Percentiles rank a stretch among this genome's conserved stretches.
Conservation (phyloP, 2,888 invertebrate genomes). For the Trypoxylon attenuatum region DNA sequence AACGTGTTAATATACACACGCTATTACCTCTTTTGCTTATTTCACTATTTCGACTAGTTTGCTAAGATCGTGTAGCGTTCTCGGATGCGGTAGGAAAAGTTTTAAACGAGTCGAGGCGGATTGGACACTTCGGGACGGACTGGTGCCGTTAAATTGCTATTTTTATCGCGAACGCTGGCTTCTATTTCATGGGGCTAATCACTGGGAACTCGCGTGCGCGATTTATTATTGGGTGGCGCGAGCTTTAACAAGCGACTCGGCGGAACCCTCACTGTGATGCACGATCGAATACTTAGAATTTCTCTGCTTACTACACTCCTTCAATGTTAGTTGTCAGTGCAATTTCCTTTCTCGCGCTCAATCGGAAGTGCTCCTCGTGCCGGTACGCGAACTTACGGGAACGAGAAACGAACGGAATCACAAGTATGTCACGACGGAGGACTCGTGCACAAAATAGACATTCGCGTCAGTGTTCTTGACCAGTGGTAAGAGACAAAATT, state of each 20-base stretch:
- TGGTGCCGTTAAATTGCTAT: constrained; percentile 50
- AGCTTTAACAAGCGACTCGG: no score
- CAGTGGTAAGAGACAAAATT: constrained; percentile 1
- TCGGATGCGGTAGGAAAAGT: constrained; percentile 41
- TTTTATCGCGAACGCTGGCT: constrained; percentile 43
- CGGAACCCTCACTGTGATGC: no score
- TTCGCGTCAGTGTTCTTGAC: neutral
- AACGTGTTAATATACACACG: no score
- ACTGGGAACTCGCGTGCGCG: constrained; percentile 42
- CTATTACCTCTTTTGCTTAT: no score
- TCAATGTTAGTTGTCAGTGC: neutral
- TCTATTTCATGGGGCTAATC: constrained; percentile 44
- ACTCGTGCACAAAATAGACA: neutral
- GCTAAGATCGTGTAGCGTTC: neutral
- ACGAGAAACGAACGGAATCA: neutral
- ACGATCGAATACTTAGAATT: no score
- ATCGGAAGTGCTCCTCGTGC: neutral
- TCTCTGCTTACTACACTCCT: neutral
- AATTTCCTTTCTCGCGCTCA: constrained; percentile 3
- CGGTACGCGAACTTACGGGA: neutral
- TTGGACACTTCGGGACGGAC: constrained; percentile 43
- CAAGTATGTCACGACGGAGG: neutral
- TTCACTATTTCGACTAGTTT: no score
- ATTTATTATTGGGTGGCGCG: constrained; percentile 36
- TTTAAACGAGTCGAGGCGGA: constrained; percentile 38